Evolutionary conservation across 92 coral and sea anemone species (phyloP).

Genomic region (Phymanthus crucifer): DNA sequence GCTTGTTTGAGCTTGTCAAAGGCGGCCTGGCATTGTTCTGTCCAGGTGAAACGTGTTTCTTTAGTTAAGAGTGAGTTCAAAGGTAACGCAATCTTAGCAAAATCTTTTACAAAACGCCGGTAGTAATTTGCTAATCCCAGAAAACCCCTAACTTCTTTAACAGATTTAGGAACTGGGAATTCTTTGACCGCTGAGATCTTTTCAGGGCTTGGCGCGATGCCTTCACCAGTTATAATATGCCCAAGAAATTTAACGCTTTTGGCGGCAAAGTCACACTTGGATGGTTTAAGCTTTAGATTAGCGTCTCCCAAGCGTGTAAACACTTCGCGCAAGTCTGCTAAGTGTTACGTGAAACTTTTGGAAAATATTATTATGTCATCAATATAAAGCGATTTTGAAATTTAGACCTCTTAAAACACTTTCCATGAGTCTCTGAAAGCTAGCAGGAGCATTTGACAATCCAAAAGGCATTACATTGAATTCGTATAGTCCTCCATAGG

Average conservation of each 20-base stretch:
- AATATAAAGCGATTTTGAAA: conserved; percentile 23
- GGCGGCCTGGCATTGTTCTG: conserved; percentile 18
- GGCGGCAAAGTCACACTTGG: conserved; percentile 26
- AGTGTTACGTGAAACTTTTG: neutral
- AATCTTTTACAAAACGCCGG: conserved; percentile 27
- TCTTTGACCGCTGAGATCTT: conserved; percentile 26
- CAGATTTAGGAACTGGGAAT: conserved; percentile 10
- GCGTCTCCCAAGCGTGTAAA: conserved; percentile 29
- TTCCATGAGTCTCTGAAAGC: conserved; percentile 40
- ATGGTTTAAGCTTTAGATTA: conserved; percentile 16
- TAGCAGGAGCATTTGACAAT: conserved; percentile 5
- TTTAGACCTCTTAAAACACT: conserved; percentile 32
- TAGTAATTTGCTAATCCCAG: conserved; percentile 35
- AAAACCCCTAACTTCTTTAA: conserved; percentile 24
- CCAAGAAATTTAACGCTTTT: conserved; percentile 28
- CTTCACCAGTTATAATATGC: conserved; percentile 20
- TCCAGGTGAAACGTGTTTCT: conserved; percentile 17
- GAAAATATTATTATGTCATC: conserved; percentile 26
- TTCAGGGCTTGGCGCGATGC: conserved; percentile 18
- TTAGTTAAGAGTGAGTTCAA: conserved; percentile 18
- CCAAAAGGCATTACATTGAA: conserved; percentile 40
- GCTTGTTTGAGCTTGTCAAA: too few relatives aligned
- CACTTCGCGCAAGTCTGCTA: conserved; percentile 8
- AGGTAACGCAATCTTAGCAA: conserved; percentile 30
- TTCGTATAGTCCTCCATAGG: conserved; percentile 37